These are phyloP conservation scores for Gymnosoma rotundatum DNA, from an alignment of 2,888 invertebrate species.

Conservation along the genomic window DNA sequence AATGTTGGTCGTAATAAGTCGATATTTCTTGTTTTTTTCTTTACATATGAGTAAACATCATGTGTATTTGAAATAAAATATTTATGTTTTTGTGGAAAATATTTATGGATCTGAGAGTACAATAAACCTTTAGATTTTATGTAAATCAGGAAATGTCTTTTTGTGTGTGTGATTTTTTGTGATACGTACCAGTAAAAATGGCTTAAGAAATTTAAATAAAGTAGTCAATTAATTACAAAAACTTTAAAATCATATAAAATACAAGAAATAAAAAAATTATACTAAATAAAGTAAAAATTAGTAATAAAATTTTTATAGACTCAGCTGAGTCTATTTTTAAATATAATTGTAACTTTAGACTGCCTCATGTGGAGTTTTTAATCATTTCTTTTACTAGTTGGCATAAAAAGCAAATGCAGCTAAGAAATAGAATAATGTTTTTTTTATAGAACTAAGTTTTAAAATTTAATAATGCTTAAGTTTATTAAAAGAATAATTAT, in stretches of 20 bases:
- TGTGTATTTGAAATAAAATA: constrained; percentile 7
- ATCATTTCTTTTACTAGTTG: too few species aligned
- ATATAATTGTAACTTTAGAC: too few species aligned
- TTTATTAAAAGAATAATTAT: too few species aligned
- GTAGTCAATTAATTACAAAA: constrained; percentile 17
- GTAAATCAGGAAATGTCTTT: constrained; percentile 62
- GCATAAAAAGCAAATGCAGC: too few species aligned
- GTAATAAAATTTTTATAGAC: too few species aligned
- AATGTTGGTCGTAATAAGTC: constrained; percentile 52
- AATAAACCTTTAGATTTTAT: constrained; percentile 65
- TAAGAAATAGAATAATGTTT: too few species aligned
- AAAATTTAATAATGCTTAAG: too few species aligned
- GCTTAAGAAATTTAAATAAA: constrained; percentile 23
- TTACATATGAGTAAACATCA: background rate
- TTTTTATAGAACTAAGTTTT: too few species aligned
- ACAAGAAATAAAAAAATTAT: too few species aligned
- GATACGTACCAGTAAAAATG: constrained; percentile 23
- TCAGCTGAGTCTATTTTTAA: too few species aligned
- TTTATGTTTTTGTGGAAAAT: constrained; percentile 41
- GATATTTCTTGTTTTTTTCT: background rate
- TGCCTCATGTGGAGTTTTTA: too few species aligned
- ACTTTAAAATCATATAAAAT: background rate
- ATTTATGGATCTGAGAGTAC: constrained; percentile 31
- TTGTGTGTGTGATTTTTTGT: constrained; percentile 24
- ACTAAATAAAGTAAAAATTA: too few species aligned